A percentile compares a stretch with the other conserved stretches of the same genome.
phyloP scores from a whole-genome alignment of 2,888 invertebrate genomes.

The Drosophila incognita region DNA sequence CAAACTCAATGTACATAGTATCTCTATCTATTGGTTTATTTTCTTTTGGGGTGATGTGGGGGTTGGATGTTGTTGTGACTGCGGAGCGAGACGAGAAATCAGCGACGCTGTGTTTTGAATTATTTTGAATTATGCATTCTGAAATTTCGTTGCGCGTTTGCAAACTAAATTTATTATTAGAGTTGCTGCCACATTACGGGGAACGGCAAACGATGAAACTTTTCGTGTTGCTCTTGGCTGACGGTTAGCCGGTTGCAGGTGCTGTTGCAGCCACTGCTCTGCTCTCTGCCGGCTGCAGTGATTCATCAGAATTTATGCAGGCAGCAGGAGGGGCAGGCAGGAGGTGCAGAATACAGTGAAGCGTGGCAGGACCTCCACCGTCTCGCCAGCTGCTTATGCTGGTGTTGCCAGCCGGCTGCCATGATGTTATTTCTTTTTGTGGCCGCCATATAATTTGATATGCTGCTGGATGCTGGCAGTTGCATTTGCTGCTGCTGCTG shows the following conservation, averaged over 20 bases:
- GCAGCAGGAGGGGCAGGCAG: constrained; percentile 10
- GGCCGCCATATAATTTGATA: constrained; percentile 78
- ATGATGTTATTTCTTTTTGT: constrained; percentile 68
- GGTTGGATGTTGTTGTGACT: constrained; percentile 5
- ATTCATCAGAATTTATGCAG: constrained; percentile 78
- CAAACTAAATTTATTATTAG: constrained; percentile 83
- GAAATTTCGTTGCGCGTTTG: constrained; percentile 70
- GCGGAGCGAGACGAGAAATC: constrained; percentile 41
- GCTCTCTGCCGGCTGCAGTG: constrained; percentile 61
- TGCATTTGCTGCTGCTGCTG: constrained; percentile 75
- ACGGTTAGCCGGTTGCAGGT: constrained; percentile 43
- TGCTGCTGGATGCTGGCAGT: constrained; percentile 69
- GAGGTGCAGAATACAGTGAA: constrained; percentile 21
- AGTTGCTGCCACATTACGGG: constrained; percentile 79
- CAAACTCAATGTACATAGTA: background rate
- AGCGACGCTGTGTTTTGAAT: constrained; percentile 67
- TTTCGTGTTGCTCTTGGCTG: constrained; percentile 35
- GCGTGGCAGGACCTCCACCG: constrained; percentile 22
- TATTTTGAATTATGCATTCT: constrained; percentile 80
- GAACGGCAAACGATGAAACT: constrained; percentile 58
- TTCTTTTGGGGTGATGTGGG: background rate
- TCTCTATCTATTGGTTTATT: constrained; percentile 13
- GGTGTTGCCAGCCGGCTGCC: constrained; percentile 24
- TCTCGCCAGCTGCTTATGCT: constrained; percentile 21
- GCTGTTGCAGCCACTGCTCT: constrained; percentile 26